Base-by-base conservation (phyloP, 2,113 vertebrate genomes). In the Neomonachus schauinslandi region DNA sequence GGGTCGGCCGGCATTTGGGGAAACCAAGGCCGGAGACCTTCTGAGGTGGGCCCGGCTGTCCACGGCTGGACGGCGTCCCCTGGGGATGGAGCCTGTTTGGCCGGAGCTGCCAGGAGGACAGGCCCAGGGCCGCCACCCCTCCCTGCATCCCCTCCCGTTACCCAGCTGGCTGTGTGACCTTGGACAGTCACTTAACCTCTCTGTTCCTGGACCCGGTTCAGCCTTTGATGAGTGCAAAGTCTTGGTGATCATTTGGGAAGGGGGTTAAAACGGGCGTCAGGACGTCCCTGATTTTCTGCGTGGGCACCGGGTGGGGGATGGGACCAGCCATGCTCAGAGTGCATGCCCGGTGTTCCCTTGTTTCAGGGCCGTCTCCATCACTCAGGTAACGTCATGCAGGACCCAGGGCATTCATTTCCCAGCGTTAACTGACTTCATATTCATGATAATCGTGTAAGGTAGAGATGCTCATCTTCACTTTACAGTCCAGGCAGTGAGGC, bases 151-250 rank as follows among this genome's bases (percentile, higher is more conserved):
- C 36, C 36, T 36, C 57, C 55, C 13, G 0, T 26, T 19, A 31
- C n/a, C 46, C 18, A 14, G 39, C 33, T 7, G 81, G 95, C 97
- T 95, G 95, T 93, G 57, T 98, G 97, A 97, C 96, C 76, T 98
- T 97, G 92, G 65, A 11, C 86, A 72, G 26, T 74, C 33, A 2
- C 59, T 4, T 0, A 55, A 22, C 90, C 57, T 84, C 96, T 94
- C 89, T 95, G 97, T 96, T 91, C 71, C 72, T 2, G 72, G 36
- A 21, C 46, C 46, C 55, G 1, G 59, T 12, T 33, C 90, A 21
- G 82, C 82, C 33, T 18, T 1, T 5, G 80, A 46, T 31, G 90
- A 21, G 76, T 24, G 53, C 91, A 2, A 12, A 36, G 55, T 22
- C 67, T 53, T 31, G 67, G 39, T 12, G 84, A 9, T 21, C 33